phyloP scores from a whole-genome alignment of 2,888 invertebrate genomes.

The Pherbina coryleti region DNA sequence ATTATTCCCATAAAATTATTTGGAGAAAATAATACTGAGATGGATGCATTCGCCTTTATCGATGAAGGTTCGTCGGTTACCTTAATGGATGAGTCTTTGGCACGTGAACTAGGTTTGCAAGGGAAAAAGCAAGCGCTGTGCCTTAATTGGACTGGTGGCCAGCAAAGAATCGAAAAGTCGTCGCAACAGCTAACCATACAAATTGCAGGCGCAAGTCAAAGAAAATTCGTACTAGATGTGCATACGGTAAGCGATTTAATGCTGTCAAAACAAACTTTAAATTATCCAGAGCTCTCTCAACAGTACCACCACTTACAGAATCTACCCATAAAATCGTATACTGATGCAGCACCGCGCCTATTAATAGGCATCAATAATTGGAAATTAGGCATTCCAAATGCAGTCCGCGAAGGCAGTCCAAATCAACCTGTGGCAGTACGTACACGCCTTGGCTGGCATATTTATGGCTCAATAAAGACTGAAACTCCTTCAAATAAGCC shows the following conservation, averaged over 20 bases:
- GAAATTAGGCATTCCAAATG: constrained; percentile 23
- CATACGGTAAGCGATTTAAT: constrained; percentile 24
- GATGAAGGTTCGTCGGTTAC: background rate
- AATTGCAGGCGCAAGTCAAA: background rate
- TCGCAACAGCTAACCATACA: constrained; percentile 3
- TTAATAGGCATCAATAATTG: constrained; percentile 36
- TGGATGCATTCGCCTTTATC: constrained; percentile 23
- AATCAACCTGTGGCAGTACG: constrained; percentile 25
- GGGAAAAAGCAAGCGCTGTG: constrained; percentile 4
- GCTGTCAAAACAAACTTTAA: constrained; percentile 16
- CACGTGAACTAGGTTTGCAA: background rate
- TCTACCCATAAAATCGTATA: constrained; percentile 32
- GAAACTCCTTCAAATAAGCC: constrained; percentile 9
- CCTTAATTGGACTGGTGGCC: background rate
- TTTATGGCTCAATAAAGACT: constrained; percentile 18
- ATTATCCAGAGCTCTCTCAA: constrained; percentile 1
- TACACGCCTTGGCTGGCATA: constrained; percentile 31
- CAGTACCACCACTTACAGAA: constrained; percentile 22
- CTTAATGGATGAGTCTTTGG: constrained; percentile 16
- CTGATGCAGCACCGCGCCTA: constrained; percentile 29
- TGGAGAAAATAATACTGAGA: constrained; percentile 22
- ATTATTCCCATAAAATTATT: constrained; percentile 18
- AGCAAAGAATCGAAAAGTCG: constrained; percentile 1
- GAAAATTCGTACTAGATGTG: background rate
- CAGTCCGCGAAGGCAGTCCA: constrained; percentile 5